These are phyloP conservation scores for Parapsyche elsis DNA, from an alignment of 1,140 invertebrate species.

Conservation along the genomic window DNA sequence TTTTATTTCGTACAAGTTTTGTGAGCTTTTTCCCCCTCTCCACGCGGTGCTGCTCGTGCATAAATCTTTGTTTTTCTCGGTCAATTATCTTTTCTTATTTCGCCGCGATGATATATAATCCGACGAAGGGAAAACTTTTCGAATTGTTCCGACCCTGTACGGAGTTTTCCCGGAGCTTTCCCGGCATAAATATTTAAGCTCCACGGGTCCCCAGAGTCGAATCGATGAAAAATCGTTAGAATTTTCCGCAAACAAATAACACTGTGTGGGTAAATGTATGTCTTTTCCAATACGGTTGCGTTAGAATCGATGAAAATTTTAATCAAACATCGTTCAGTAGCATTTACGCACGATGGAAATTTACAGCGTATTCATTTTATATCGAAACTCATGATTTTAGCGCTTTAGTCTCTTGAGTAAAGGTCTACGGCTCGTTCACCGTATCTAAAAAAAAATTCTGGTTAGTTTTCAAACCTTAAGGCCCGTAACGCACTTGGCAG, in stretches of 20 bases:
- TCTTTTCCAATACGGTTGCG: not conserved
- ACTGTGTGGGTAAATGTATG: no score
- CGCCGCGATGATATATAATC: constrained; percentile 22
- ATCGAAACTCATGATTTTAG: no score
- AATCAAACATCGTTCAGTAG: not conserved
- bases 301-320: not conserved
- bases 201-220: not conserved
- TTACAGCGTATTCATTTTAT: no score
- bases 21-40: not conserved
- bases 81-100: constrained; percentile 31
- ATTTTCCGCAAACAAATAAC: constrained; percentile 3
- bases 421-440: no score
- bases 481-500: no score
- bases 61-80: constrained; percentile 12
- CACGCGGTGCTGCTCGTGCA: not conserved
- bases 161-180: not conserved
- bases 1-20: not conserved
- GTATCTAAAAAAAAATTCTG: no score
- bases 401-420: no score
- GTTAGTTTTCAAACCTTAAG: no score
- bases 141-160: no score
- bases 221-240: constrained; percentile 30
- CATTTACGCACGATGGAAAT: no score
- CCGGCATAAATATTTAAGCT: constrained; percentile 10
- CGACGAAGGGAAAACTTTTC: not conserved